Evolutionary conservation across 2,888 invertebrate species (phyloP), one percentile per base, ranked within the genome.

Genomic region (Adineta ricciae): DNA sequence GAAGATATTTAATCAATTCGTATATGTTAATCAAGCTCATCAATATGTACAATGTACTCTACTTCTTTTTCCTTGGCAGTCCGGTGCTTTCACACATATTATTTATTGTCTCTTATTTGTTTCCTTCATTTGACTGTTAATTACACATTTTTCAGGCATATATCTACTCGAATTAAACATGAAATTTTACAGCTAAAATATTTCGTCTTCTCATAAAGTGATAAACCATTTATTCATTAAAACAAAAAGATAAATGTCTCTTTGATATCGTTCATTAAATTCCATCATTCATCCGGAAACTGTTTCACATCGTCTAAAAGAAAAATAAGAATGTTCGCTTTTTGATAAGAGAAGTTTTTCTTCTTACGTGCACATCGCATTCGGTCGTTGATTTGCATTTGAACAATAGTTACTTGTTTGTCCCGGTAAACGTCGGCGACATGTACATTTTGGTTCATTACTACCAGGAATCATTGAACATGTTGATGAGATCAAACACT

Each of bases 361-460:
- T 78, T 24, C 78, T 78, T 78, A 78, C 78, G 41, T 78, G 78
- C 78, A 78, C 78, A 78, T 78, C 5, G 24, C 5, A 41, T 78
- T 41, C 24, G 78, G 78, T 78, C 78, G 78, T 78, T 78, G 78
- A 14, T n/a, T 41, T 0, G 41, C 1, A 78, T 19, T n/a, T 78
- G 78, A 24, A 78, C 78, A 78, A 41, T n/a, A 78, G n/a, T 78
- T 78, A 19, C 41, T n/a, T 11, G 24, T 0, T 24, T 78, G 78
- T 78, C 78, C 78, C 41, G 7, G 78, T 78, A 78, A 41, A 41
- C 41, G 78, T 11, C 78, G 38, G n/a, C 78, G 38, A n/a, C 78
- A 78, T n/a, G 41, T n/a, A n/a, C 78, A 78, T 24, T n/a, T 7
- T 78, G 78, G 78, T n/a, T 5, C 41, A 78, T 41, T 41, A 78